Conservation (phyloP, 2,113 vertebrate genomes). For the Chamaea fasciata region DNA sequence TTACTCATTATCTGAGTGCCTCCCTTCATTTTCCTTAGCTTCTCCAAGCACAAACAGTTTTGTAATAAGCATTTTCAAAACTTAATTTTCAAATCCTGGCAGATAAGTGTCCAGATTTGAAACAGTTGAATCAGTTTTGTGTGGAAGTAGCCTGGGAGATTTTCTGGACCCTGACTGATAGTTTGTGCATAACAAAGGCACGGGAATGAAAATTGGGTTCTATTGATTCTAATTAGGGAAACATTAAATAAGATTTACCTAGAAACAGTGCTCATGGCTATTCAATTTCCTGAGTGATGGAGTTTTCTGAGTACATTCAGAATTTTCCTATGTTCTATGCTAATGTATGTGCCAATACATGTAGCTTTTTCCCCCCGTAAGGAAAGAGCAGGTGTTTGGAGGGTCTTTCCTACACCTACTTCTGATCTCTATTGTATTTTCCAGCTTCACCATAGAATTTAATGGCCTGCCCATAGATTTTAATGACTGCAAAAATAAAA, state of each 20-base stretch:
- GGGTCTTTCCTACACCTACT: neutral
- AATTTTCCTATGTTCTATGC: neutral
- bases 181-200: constrained; percentile 79
- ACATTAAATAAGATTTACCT: constrained; percentile 97
- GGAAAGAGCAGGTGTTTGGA: neutral
- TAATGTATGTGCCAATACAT: neutral
- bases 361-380: neutral
- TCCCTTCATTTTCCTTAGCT: constrained; percentile 56
- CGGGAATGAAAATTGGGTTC: constrained; percentile 88
- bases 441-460: neutral
- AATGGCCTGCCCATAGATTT: neutral
- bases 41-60: constrained; percentile 61
- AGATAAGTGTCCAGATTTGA: constrained; percentile 45
- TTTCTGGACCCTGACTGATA: constrained; percentile 81
- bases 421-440: neutral
- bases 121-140: neutral
- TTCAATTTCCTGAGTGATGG: constrained; percentile 71
- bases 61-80: constrained; percentile 68
- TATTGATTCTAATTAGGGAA: constrained; percentile 99
- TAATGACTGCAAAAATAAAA: neutral
- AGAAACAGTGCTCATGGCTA: constrained; percentile 79
- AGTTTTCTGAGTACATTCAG: constrained; percentile 29
- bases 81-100: constrained; percentile 66
- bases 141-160: constrained; percentile 58
- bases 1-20: constrained; percentile 61